Conservation (phyloP, 2,113 vertebrate genomes). For the Nycticryphes semicollaris region DNA sequence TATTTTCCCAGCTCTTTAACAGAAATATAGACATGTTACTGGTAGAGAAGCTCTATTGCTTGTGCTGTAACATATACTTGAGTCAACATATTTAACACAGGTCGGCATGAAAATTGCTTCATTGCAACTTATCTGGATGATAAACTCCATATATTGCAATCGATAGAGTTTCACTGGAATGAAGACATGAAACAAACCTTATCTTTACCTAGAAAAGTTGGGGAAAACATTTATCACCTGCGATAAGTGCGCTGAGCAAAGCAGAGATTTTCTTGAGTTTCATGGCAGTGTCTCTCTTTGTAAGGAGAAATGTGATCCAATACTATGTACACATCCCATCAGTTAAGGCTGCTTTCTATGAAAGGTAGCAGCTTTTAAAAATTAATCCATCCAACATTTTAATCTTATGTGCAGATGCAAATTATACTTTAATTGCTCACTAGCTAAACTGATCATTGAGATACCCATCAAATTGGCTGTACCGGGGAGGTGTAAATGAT, state of each 20-base stretch:
- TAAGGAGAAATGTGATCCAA: neutral
- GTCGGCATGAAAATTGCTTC: neutral
- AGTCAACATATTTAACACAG: neutral
- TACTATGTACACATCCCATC: neutral
- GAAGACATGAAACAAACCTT: neutral
- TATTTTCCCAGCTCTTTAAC: neutral
- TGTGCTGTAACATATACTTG: neutral
- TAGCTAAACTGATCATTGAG: neutral
- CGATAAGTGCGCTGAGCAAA: neutral
- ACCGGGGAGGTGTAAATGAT: neutral
- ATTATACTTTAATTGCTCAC: slow-evolving; percentile 20
- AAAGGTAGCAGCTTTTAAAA: neutral
- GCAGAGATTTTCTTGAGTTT: neutral
- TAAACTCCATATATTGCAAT: neutral
- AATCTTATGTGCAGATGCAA: slow-evolving; percentile 8
- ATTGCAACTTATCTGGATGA: neutral
- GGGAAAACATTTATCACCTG: neutral
- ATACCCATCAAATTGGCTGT: neutral
- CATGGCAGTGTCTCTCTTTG: neutral
- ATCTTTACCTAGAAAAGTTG: neutral
- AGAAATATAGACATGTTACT: fast-evolving
- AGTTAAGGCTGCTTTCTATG: neutral
- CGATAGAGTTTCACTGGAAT: neutral
- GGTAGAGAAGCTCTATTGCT: neutral
- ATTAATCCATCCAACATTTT: neutral